These are phyloP conservation scores for Pterocles burchelli DNA, from an alignment of 2,113 vertebrate genomes.

Conservation along the genomic window DNA sequence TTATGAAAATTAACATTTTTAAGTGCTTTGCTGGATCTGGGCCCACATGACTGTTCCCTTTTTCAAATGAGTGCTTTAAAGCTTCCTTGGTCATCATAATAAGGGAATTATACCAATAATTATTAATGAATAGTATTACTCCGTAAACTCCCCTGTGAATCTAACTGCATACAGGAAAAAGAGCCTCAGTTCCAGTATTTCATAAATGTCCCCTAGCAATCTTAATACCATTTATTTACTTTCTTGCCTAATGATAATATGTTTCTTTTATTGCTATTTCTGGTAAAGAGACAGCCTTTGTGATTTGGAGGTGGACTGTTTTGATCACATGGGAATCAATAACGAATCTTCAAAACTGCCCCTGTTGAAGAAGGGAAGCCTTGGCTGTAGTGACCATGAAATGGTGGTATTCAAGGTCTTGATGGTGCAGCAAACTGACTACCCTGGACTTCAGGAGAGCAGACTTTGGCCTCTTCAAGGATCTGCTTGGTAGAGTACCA, in stretches of 20 bases:
- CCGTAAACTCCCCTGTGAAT: neutral
- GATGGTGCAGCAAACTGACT: too few species aligned
- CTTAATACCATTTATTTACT: neutral
- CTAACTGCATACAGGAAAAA: neutral
- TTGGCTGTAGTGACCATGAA: too few species aligned
- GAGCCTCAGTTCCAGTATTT: neutral
- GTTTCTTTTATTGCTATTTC: neutral
- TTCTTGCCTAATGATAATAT: neutral
- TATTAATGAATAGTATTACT: constrained; percentile 35
- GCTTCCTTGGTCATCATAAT: constrained; percentile 12
- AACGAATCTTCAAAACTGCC: neutral
- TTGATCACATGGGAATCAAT: neutral
- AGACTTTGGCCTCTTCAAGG: too few species aligned
- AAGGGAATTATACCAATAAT: constrained; percentile 33
- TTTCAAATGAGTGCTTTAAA: constrained; percentile 40
- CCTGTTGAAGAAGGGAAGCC: neutral
- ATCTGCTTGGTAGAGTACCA: too few species aligned
- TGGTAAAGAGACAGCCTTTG: neutral
- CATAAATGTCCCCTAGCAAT: neutral
- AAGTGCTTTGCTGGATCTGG: constrained; percentile 14
- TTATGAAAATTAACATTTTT: constrained; percentile 37
- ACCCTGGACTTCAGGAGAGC: too few species aligned
- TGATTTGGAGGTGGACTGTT: neutral
- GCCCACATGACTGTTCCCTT: neutral
- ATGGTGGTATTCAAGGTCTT: too few species aligned